Conservation (phyloP, 2,797 vertebrate species). For the Epinephelus awoara region DNA sequence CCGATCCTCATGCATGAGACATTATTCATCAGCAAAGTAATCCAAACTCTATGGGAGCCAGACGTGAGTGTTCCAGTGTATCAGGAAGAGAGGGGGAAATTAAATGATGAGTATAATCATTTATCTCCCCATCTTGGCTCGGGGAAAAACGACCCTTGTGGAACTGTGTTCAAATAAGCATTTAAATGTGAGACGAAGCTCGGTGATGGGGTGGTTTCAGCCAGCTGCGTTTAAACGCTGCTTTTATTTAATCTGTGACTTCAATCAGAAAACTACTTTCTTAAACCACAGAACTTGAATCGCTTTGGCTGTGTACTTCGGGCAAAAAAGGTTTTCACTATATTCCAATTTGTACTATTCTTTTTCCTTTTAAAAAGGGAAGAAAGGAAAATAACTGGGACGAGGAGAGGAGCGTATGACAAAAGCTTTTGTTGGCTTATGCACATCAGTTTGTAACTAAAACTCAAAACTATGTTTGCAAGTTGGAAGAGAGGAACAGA, state of each 20-base stretch:
- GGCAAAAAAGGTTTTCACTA: constrained; percentile 5
- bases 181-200: constrained; percentile 37
- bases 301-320: not conserved
- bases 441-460: not conserved
- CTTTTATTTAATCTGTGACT: constrained; percentile 44
- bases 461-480: constrained; percentile 13
- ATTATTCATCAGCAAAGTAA: constrained; percentile 67
- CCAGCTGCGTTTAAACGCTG: constrained; percentile 18
- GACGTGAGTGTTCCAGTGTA: constrained; percentile 51
- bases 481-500: constrained; percentile 12
- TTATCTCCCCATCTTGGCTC: constrained; percentile 59
- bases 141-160: constrained; percentile 13
- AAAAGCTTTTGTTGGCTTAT: constrained; percentile 11
- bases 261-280: constrained; percentile 29
- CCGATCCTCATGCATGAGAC: constrained; percentile 50
- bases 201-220: constrained; percentile 32
- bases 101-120: constrained; percentile 63
- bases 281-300: constrained; percentile 42
- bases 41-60: constrained; percentile 69
- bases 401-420: not conserved
- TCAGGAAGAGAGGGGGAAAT: constrained; percentile 60
- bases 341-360: constrained; percentile 16
- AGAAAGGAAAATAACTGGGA: not conserved
- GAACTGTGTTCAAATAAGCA: constrained; percentile 11
- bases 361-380: not conserved